phyloP scores from a whole-genome alignment of 2,797 vertebrate species.

The Peromyscus nudipes region DNA sequence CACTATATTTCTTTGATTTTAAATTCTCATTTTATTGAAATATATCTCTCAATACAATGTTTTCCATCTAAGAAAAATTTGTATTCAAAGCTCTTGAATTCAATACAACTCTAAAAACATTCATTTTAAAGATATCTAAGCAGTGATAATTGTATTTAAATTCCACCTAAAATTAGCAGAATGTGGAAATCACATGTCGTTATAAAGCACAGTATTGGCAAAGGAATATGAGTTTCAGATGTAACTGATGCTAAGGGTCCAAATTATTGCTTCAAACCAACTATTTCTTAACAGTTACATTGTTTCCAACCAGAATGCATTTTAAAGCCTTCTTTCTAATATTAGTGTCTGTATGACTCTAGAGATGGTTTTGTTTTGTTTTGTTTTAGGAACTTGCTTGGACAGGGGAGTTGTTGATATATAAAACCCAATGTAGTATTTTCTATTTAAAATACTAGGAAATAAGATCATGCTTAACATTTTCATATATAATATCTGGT shows the following conservation, averaged over 20 bases:
- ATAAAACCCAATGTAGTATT: slow-evolving; percentile 38
- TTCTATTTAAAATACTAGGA: slow-evolving; percentile 63
- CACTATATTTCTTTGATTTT: slow-evolving; percentile 19
- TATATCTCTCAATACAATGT: background rate
- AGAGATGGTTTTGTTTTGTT: slow-evolving; percentile 1
- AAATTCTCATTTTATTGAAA: background rate
- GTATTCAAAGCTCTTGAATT: slow-evolving; percentile 28
- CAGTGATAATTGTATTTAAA: slow-evolving; percentile 38
- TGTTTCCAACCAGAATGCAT: slow-evolving; percentile 63
- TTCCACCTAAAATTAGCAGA: slow-evolving; percentile 47
- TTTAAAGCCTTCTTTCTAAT: slow-evolving; percentile 55
- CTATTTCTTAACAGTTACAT: slow-evolving; percentile 57
- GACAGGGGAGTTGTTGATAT: slow-evolving; percentile 54
- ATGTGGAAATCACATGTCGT: slow-evolving; percentile 11
- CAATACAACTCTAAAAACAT: slow-evolving; percentile 37
- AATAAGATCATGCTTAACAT: slow-evolving; percentile 24
- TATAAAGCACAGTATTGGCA: slow-evolving; percentile 42
- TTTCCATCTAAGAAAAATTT: slow-evolving; percentile 50
- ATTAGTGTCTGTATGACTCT: slow-evolving; percentile 12
- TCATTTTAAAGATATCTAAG: slow-evolving; percentile 41
- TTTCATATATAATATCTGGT: slow-evolving; percentile 46
- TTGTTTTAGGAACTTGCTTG: slow-evolving; percentile 37
- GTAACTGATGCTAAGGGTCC: background rate
- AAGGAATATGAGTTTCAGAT: slow-evolving; percentile 46
- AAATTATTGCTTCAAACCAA: slow-evolving; percentile 62